Conservation (phyloP, 1,140 invertebrate genomes). For the Bombus haemorrhoidalis region DNA sequence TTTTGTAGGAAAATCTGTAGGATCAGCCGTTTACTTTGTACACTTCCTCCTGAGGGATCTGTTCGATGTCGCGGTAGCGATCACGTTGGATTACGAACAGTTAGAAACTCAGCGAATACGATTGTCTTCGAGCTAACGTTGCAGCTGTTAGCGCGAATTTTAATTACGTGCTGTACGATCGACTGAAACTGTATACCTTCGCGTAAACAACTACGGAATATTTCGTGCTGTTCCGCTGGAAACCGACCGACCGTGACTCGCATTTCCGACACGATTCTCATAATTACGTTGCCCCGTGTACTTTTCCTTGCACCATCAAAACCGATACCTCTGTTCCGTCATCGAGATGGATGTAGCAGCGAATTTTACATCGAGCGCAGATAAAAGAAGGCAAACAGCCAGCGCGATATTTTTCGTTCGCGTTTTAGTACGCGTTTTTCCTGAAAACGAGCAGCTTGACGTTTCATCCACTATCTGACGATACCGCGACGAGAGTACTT, state of each 20-base stretch:
- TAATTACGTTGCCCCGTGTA: not conserved
- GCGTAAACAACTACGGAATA: not conserved
- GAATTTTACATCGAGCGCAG: not conserved
- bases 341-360: not conserved
- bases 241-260: not conserved
- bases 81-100: conserved; percentile 5
- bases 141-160: conserved; percentile 20
- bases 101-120: not conserved
- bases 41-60: not conserved
- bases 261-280: conserved; percentile 6
- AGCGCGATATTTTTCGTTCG: not conserved
- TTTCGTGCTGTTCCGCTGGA: not conserved
- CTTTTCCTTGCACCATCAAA: not conserved
- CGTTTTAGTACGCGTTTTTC: not conserved
- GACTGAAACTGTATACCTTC: not conserved
- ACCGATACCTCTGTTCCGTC: not conserved
- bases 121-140: not conserved
- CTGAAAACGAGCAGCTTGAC: not conserved
- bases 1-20: not conserved
- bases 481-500: not conserved
- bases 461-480: not conserved
- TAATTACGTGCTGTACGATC: not conserved
- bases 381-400: not conserved
- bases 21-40: not conserved
- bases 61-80: not conserved